A percentile compares a stretch with the other conserved stretches of the same genome.
These are phyloP conservation scores for Galeopsomyia nigrocyanea DNA, from an alignment of 2,888 invertebrate species.

Conservation along the genomic window DNA sequence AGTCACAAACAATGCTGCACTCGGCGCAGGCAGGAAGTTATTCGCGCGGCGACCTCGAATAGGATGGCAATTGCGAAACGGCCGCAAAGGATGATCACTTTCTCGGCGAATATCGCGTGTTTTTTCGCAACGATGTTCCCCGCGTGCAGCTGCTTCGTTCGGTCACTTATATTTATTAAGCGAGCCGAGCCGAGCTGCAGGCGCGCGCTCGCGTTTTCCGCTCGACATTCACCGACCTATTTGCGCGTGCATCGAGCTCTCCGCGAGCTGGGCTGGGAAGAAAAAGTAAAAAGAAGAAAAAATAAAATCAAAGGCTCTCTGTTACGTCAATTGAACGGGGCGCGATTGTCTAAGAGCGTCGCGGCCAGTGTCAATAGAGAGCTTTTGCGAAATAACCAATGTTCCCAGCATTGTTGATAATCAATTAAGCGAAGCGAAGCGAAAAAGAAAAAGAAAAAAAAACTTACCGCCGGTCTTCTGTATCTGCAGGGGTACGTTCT, in stretches of 20 bases:
- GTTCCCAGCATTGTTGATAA: neutral
- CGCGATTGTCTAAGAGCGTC: too few species aligned
- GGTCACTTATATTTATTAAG: constrained; percentile 18
- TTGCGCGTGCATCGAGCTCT: constrained; percentile 10
- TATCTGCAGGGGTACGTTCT: constrained; percentile 82
- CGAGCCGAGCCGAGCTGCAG: constrained; percentile 10
- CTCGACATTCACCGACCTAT: constrained; percentile 48
- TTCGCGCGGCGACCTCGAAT: constrained; percentile 3
- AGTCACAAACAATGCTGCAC: constrained; percentile 9
- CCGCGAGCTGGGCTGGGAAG: neutral
- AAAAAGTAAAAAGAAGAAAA: neutral
- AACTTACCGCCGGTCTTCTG: constrained; percentile 82
- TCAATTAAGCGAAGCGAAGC: neutral
- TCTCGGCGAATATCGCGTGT: constrained; percentile 12
- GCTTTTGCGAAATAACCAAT: neutral
- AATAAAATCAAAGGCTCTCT: neutral
- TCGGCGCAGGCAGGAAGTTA: neutral
- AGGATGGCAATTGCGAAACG: constrained; percentile 14
- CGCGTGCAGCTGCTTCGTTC: neutral
- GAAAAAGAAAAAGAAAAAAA: too few species aligned
- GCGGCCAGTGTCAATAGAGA: too few species aligned
- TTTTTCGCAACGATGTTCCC: constrained; percentile 29
- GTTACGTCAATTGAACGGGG: too few species aligned
- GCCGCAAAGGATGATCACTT: constrained; percentile 27
- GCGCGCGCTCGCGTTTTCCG: neutral